These are phyloP conservation scores for Ophion ventricosus DNA, from an alignment of 2,888 invertebrate genomes.

Conservation along the genomic window DNA sequence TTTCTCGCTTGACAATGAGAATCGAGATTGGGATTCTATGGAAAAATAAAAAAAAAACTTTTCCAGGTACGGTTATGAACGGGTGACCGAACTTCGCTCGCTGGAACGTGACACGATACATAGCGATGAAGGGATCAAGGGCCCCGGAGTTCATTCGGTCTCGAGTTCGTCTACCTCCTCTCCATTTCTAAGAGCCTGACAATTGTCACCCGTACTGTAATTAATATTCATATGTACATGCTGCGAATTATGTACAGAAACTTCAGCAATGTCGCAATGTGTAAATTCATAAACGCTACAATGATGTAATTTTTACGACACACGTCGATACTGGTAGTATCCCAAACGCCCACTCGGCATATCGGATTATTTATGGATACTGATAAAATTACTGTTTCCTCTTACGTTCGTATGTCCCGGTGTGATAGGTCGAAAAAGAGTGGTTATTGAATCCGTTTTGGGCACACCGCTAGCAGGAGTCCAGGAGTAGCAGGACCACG, in stretches of 20 bases:
- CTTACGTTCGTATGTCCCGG: no score
- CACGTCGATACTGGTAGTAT: not conserved
- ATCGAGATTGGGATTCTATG: no score
- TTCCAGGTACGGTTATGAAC: not conserved
- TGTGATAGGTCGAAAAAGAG: conserved; percentile 57
- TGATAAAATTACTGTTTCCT: not conserved
- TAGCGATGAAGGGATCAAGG: conserved; percentile 72
- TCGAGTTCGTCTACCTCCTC: conserved; percentile 75
- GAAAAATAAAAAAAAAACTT: not conserved
- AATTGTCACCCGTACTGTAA: conserved; percentile 82
- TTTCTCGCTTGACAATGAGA: not conserved
- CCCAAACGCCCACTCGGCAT: not conserved
- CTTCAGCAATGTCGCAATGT: not conserved
- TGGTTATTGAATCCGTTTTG: conserved; percentile 73
- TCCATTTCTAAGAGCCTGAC: conserved; percentile 76
- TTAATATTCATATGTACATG: conserved; percentile 81
- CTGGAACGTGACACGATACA: not conserved
- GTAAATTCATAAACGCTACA: no score
- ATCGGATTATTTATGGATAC: no score
- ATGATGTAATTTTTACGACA: not conserved
- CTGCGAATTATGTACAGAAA: conserved; percentile 33
- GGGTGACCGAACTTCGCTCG: conserved; percentile 7
- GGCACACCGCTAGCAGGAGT: conserved; percentile 77
- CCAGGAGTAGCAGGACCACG: conserved; percentile 72
- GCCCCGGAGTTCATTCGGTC: conserved; percentile 70